Evolutionary conservation across 2,888 invertebrate genomes (phyloP).

Genomic region (Philereme vetulata): DNA sequence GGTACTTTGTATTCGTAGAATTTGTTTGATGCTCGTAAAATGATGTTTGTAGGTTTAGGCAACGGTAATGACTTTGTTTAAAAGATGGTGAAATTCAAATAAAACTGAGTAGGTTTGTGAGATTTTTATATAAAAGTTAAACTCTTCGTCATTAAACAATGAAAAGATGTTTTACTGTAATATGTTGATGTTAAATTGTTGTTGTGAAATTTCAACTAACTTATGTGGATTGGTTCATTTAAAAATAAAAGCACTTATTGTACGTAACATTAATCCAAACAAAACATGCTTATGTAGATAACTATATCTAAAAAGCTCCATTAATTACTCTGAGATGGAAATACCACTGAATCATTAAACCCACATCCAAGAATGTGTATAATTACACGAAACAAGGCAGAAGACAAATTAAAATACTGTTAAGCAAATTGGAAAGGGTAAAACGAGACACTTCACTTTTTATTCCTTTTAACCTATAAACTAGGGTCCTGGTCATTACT

Average conservation of each 20-base stretch:
- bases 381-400: constrained; percentile 39
- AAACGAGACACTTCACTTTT: constrained; percentile 52
- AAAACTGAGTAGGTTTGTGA: constrained; percentile 9
- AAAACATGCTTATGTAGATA: background rate
- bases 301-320: background rate
- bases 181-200: too few species aligned
- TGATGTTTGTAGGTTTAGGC: constrained; percentile 46
- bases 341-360: constrained; percentile 2
- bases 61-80: constrained; percentile 46
- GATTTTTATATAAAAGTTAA: background rate
- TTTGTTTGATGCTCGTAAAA: constrained; percentile 51
- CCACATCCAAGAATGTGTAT: constrained; percentile 26
- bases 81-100: constrained; percentile 18
- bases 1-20: constrained; percentile 67
- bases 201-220: too few species aligned
- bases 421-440: constrained; percentile 55
- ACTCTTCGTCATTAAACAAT: too few species aligned
- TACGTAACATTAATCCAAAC: too few species aligned
- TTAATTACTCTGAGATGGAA: constrained; percentile 2
- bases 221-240: too few species aligned
- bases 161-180: too few species aligned
- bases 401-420: constrained; percentile 53
- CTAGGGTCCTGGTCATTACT: constrained; percentile 64
- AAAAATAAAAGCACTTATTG: too few species aligned
- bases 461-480: constrained; percentile 60